Evolutionary conservation across 2,113 vertebrate species (phyloP), one percentile per base, ranked within the genome.

Genomic region (Ictalurus furcatus): DNA sequence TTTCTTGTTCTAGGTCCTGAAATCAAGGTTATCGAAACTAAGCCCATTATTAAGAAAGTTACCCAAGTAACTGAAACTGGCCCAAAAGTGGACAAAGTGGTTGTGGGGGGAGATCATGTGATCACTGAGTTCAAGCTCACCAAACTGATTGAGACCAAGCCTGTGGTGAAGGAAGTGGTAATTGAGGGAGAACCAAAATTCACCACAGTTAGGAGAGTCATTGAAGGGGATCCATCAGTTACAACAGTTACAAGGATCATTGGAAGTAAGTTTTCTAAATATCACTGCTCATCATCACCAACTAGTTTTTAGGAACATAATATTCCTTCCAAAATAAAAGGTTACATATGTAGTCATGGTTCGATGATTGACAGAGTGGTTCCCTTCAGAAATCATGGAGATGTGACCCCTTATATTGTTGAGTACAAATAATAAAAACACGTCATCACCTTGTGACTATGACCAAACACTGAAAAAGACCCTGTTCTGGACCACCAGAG

Each of bases 61-160:
- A 96, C 95, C 81, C 94, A 93, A 89, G 84, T 95, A 63, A 91
- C 94, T 87, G 94, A 96, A 93, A 95, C 94, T 79, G 94, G 95
- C 48, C 94, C 96, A 85, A 94, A 96, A 40, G 91, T 96, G 44
- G 86, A 90, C 13, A 89, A 78, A 11, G n/a, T 82, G 34, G 89
- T 90, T 16, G 54, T 91, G 6, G 34, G 87, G 54, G 80, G 58
- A 59, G 69, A 90, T 1, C 34, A 91, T 1, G 37, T 28, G 6
- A 0, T 92, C 59, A 92, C 87, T 59, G 81, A 44, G 28, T 63
- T 16, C 13, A 85, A 89, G 19, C 61, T 93, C 1, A 92, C 91
- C 25, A 89, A 91, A 4, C 82, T 92, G 30, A 83, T 92, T 9
- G 67, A 89, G 30, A 88, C 82, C 0, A 25, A 88, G 0, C 86